A percentile compares a stretch with the other conserved stretches of the same genome.
Evolutionary conservation across 2,888 invertebrate genomes (phyloP).

Genomic region (Meloe dianella): DNA sequence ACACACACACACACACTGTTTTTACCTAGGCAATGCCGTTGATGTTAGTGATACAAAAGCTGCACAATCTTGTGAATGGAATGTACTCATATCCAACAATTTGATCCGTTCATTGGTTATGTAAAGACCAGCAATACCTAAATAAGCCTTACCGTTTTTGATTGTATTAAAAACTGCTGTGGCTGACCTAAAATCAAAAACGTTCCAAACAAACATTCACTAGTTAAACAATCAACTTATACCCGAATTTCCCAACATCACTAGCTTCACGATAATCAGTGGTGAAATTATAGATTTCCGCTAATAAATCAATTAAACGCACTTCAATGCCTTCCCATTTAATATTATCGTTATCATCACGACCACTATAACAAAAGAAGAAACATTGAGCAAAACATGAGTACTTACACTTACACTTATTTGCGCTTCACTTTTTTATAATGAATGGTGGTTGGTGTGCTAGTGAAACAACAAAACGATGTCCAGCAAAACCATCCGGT

Average conservation of each 20-base stretch:
- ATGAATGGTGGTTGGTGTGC: slow-evolving; percentile 78
- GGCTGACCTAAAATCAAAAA: slow-evolving; percentile 62
- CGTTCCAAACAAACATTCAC: too few relatives aligned
- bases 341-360: slow-evolving; percentile 60
- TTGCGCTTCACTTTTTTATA: slow-evolving; percentile 67
- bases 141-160: slow-evolving; percentile 63
- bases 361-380: slow-evolving; percentile 46
- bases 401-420: too few relatives aligned
- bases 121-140: slow-evolving; percentile 77
- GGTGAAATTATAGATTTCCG: slow-evolving; percentile 73
- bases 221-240: too few relatives aligned
- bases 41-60: slow-evolving; percentile 78
- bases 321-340: slow-evolving; percentile 80
- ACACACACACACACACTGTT: too few relatives aligned
- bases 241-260: slow-evolving; percentile 44
- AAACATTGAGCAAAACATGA: too few relatives aligned
- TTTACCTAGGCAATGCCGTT: slow-evolving; percentile 77
- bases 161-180: slow-evolving; percentile 68
- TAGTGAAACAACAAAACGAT: slow-evolving; percentile 73
- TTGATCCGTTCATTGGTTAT: slow-evolving; percentile 63
- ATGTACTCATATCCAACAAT: slow-evolving; percentile 67
- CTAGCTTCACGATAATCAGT: slow-evolving; percentile 71
- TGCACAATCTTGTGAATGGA: slow-evolving; percentile 78
- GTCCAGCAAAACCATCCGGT: slow-evolving; percentile 72
- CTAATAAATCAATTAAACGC: slow-evolving; percentile 67